Evolutionary conservation across 2,113 vertebrate species (phyloP).

Genomic region (Pedetes capensis): DNA sequence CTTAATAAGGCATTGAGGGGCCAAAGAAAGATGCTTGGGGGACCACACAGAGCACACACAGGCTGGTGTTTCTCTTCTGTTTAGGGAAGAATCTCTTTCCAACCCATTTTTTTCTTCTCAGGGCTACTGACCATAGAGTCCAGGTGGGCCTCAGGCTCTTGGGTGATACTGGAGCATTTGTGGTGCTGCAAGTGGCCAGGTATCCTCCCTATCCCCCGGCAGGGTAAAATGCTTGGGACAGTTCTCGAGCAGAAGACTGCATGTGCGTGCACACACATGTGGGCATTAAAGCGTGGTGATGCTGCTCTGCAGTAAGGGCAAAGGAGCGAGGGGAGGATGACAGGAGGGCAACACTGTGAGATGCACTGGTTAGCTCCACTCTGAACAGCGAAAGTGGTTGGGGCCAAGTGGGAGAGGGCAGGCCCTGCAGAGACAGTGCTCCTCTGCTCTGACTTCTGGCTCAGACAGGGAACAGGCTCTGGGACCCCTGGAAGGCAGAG

Average conservation of each 20-base stretch:
- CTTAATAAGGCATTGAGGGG: background rate
- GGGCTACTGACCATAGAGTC: background rate
- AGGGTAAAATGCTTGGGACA: background rate
- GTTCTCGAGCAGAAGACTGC: background rate
- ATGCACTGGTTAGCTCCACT: background rate
- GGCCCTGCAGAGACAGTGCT: background rate
- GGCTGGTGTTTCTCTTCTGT: background rate
- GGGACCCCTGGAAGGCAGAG: no score
- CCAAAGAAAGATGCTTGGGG: background rate
- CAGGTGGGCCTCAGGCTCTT: background rate
- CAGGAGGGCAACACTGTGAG: fast-evolving
- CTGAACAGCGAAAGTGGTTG: background rate
- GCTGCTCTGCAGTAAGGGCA: background rate
- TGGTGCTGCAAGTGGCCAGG: background rate
- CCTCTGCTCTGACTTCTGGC: background rate
- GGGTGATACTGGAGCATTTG: background rate
- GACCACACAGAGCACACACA: background rate
- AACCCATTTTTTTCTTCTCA: background rate
- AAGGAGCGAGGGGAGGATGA: background rate
- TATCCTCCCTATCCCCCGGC: background rate
- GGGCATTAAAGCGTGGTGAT: background rate
- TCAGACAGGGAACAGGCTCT: background rate
- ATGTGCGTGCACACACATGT: background rate
- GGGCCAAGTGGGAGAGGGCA: background rate
- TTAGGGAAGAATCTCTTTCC: background rate